Evolutionary conservation across 2,888 invertebrate species (phyloP).

Genomic region (Pecten maximus): DNA sequence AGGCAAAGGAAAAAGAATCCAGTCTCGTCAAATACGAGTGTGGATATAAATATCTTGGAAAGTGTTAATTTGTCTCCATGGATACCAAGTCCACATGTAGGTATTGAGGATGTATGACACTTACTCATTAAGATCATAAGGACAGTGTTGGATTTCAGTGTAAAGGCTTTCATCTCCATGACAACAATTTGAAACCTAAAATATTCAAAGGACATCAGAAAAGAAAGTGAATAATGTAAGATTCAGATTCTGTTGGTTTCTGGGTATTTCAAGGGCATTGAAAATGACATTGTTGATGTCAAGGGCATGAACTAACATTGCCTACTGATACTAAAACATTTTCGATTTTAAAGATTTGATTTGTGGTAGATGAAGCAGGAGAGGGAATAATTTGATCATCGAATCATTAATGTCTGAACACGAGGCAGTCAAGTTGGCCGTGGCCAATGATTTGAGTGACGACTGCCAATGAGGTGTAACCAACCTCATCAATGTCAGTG

Average conservation of each 20-base stretch:
- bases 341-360: neutral
- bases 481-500: neutral
- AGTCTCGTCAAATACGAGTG: neutral
- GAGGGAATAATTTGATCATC: neutral
- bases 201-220: neutral
- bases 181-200: neutral
- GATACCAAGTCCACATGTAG: neutral
- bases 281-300: neutral
- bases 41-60: neutral
- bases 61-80: neutral
- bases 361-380: neutral
- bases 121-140: neutral
- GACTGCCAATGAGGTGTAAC: neutral
- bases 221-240: neutral
- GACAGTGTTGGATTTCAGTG: neutral
- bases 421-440: neutral
- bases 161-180: neutral
- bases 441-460: conserved; percentile 3
- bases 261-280: neutral
- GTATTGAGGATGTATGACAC: neutral
- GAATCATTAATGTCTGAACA: neutral
- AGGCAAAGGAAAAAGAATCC: neutral
- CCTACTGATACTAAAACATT: neutral
- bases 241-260: neutral
- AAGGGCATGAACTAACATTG: neutral